Evolutionary conservation across 1,140 invertebrate genomes (phyloP).

Genomic region (Odontomachus brunneus): DNA sequence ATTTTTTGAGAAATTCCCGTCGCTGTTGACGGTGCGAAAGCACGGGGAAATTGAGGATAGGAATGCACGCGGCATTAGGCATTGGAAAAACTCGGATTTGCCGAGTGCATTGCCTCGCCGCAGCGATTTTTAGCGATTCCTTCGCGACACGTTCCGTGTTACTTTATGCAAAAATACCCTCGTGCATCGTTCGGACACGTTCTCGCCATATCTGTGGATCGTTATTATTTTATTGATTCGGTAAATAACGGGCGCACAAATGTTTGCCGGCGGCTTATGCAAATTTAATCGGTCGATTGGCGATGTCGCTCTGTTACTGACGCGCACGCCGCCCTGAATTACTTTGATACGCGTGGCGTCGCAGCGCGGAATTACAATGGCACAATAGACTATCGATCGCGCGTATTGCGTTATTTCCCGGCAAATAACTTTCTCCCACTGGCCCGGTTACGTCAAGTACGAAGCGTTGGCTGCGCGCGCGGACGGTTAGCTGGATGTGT

Average conservation of each 20-base stretch:
- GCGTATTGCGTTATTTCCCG: constrained; percentile 46
- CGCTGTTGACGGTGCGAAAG: background rate
- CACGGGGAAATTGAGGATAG: background rate
- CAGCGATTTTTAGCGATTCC: constrained; percentile 21
- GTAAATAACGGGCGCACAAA: constrained; percentile 58
- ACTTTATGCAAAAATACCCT: background rate
- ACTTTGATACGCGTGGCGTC: constrained; percentile 52
- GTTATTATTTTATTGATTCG: constrained; percentile 49
- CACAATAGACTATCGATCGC: constrained; percentile 65
- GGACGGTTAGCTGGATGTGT: background rate
- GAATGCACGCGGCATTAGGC: background rate
- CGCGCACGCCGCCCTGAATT: constrained; percentile 39
- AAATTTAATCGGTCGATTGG: constrained; percentile 53
- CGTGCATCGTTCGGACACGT: no score
- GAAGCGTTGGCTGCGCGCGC: background rate
- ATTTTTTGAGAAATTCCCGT: constrained; percentile 33
- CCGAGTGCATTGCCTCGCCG: no score
- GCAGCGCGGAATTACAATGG: constrained; percentile 60
- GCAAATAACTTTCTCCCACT: constrained; percentile 57
- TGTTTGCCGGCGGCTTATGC: constrained; percentile 63
- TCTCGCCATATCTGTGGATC: background rate
- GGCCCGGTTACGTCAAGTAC: constrained; percentile 43
- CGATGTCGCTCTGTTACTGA: constrained; percentile 49
- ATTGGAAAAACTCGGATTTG: background rate
- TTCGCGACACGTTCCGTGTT: background rate